Evolutionary conservation across 2,113 vertebrate species (phyloP).

Genomic region (Platysternon megacephalum): DNA sequence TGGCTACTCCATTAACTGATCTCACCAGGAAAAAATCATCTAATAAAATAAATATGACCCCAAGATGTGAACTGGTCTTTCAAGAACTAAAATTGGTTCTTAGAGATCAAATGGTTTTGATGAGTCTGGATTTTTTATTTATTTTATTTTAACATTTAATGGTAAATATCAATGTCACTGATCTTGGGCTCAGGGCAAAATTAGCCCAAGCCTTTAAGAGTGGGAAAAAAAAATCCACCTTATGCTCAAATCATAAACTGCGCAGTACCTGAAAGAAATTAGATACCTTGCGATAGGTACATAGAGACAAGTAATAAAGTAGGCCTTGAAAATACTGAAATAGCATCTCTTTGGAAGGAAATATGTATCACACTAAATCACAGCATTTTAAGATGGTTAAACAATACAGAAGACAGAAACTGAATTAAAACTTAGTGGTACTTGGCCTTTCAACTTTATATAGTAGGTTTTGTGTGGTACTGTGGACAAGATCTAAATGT

Average conservation of each 20-base stretch:
- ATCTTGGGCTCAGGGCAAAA: constrained; percentile 38
- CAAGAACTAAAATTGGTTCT: constrained; percentile 64
- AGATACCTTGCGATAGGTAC: background rate
- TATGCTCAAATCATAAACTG: background rate
- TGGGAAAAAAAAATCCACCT: background rate
- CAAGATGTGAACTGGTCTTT: constrained; percentile 37
- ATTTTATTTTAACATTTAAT: background rate
- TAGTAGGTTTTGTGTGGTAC: too few relatives aligned
- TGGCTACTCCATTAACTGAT: constrained; percentile 57
- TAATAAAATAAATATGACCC: constrained; percentile 68
- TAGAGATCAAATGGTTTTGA: constrained; percentile 46
- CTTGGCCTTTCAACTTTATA: background rate
- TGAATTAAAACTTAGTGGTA: background rate
- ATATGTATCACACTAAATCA: background rate
- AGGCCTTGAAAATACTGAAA: background rate
- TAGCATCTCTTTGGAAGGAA: background rate
- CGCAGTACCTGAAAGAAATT: background rate
- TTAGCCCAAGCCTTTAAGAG: constrained; percentile 16
- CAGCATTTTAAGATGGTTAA: background rate
- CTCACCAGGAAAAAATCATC: constrained; percentile 71
- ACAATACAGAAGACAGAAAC: background rate
- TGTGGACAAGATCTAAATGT: too few relatives aligned
- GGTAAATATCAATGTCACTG: constrained; percentile 31
- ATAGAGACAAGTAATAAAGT: background rate
- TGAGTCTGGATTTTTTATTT: constrained; percentile 26